Base-by-base conservation (phyloP, 2,113 vertebrate genomes). In the Channa maculata region DNA sequence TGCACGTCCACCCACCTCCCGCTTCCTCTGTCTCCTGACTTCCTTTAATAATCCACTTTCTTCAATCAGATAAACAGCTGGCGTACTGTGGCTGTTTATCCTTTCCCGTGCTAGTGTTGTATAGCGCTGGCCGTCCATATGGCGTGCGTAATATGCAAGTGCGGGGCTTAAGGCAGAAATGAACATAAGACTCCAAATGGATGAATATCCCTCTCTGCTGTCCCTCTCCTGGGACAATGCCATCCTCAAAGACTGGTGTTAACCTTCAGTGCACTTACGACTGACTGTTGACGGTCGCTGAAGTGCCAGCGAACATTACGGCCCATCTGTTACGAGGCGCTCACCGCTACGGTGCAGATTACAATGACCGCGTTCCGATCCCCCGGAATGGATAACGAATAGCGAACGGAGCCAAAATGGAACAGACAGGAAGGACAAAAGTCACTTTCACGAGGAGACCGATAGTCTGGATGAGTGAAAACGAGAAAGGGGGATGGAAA, bases 271-370 rank as follows among this genome's bases (percentile, higher is more conserved):
- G 83, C 84, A 75, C 84, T 82, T 83, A 66, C 62, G 62, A 83
- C 75, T 75, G 82, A 84, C 88, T 81, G 83, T 72, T 85, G 89
- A 83, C 82, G 77, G 82, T 51, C 55, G 50, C 79, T 73, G 57
- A 84, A 76, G 85, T 82, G 80, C 81, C 83, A 79, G 75, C 74
- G 79, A 83, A 88, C 79, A 80, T 88, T 87, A 77, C 55, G 71
- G 81, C 70, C 89, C 89, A 89, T 91, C 88, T 92, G 87, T 81
- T 83, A 89, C 5, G 48, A 71, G 62, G 80, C 77, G 52, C 82
- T 73, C 73, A 68, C 69, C 66, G 62, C 63, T 51, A 54, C 61
- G 77, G 77, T 65, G 71, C 75, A 83, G 85, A 90, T 89, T 84
- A 84, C 80, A 80, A 83, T 86, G 84, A 87, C 79, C 67, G 13